phyloP scores from a whole-genome alignment of 2,888 invertebrate species.

The Callinectes sapidus region DNA sequence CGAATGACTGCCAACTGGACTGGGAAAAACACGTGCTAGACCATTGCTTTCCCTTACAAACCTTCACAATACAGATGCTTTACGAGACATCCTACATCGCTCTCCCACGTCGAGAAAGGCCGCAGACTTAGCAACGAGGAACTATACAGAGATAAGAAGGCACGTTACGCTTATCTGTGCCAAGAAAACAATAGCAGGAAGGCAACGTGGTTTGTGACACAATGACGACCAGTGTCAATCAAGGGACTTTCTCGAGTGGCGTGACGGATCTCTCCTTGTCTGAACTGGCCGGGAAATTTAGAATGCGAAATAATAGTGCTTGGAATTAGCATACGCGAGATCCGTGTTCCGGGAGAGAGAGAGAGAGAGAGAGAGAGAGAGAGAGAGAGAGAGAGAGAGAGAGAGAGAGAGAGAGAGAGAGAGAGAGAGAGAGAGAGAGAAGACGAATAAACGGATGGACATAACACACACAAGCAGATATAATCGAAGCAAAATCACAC shows the following conservation, averaged over 20 bases:
- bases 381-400: background rate
- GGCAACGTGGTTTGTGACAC: background rate
- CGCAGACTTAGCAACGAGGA: background rate
- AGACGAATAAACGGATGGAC: background rate
- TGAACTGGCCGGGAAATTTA: background rate
- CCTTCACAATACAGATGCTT: constrained; percentile 1
- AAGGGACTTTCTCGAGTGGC: background rate
- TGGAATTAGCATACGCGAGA: background rate
- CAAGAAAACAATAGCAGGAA: constrained; percentile 3
- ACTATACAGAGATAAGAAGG: background rate
- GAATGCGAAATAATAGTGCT: background rate
- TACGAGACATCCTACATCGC: background rate
- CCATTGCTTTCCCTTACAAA: constrained; percentile 3
- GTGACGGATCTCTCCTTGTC: background rate
- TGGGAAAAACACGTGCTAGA: background rate
- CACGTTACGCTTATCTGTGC: background rate
- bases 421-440: background rate
- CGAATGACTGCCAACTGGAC: background rate
- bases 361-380: background rate
- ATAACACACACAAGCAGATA: too few relatives aligned
- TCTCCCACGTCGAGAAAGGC: background rate
- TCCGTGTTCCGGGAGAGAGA: background rate
- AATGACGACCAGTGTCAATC: background rate
- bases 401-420: constrained; percentile 8
- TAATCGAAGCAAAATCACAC: too few relatives aligned